Evolutionary conservation across 2,797 vertebrate species (phyloP), one percentile per base, ranked within the genome.

Genomic region (Gymnoscopelus microlampas): DNA sequence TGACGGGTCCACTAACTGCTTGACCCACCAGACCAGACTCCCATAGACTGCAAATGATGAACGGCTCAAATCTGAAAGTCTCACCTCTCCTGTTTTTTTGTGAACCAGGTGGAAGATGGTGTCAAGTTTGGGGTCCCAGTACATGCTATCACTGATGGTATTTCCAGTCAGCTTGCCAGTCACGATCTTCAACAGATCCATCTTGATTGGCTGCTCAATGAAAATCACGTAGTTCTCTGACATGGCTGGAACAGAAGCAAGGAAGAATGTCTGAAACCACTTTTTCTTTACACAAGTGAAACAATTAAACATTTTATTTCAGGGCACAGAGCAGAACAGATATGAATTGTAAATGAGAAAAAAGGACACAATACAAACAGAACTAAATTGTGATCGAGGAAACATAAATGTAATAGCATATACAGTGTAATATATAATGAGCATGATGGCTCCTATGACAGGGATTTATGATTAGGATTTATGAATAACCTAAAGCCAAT

Each of bases 151-250:
- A 4, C 58, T 87, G 77, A 98, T 89, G 68, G 93, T 57, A 68
- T 91, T 95, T 23, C 95, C 91, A 3, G 50, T 73, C 64, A 95
- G 73, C 60, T 93, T 95, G 48, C 94, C 89, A 5, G 92, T 94
- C 53, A 94, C 23, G 2, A 97, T 91, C 87, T 93, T 94, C 79
- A 95, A 15, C 60, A 97, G 78, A 63, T 97, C 93, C 83, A 98
- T 88, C 86, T 84, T 96, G 77, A 98, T 82, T 66, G 97, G 95
- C 24, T 96, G 96, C 81, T 98, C 97, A n/a, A 97, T 92, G 86
- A 98, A 97, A 83, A 98, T 88, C 57, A 98, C 89, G 7, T 96
- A 97, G 88, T 97, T 98, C 75, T 94, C 88, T 29, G 95, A 95
- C 95, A 98, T 98, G 13, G 95, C 96, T 98, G 68, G 55, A 87